Percentiles rank a stretch among this genome's conserved stretches.
Evolutionary conservation across 2,888 invertebrate genomes (phyloP).

Genomic region (Mythimna lalbum): DNA sequence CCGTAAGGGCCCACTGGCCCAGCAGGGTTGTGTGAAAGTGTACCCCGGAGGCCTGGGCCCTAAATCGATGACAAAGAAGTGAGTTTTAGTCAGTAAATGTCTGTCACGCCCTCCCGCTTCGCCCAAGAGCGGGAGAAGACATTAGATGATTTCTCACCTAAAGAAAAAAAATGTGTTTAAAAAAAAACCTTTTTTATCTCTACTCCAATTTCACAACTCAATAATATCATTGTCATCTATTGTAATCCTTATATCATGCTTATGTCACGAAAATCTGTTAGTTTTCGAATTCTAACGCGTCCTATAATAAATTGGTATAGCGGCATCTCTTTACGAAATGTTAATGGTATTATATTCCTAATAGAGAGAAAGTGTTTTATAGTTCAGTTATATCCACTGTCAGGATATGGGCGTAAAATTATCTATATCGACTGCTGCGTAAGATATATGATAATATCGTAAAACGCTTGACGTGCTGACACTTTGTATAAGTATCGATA

Average conservation of each 20-base stretch:
- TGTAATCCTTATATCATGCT: neutral
- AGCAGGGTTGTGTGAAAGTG: too few relatives aligned
- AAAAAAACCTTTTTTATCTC: neutral
- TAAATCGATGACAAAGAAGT: too few relatives aligned
- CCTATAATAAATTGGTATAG: conserved; percentile 27
- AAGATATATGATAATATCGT: conserved; percentile 36
- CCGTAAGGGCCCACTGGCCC: too few relatives aligned
- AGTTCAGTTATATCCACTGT: conserved; percentile 18
- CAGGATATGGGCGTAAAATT: conserved; percentile 49
- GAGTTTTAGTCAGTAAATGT: too few relatives aligned
- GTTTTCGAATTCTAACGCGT: conserved; percentile 14
- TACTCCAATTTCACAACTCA: conserved; percentile 16
- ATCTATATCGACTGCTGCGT: conserved; percentile 30
- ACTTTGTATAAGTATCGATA: too few relatives aligned
- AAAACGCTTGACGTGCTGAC: conserved; percentile 42
- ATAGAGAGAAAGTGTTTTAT: conserved; percentile 50
- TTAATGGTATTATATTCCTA: conserved; percentile 25
- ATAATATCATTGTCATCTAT: conserved; percentile 12
- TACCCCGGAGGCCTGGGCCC: too few relatives aligned
- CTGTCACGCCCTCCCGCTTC: too few relatives aligned
- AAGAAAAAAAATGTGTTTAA: too few relatives aligned
- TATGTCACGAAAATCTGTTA: conserved; percentile 5
- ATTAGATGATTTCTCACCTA: too few relatives aligned
- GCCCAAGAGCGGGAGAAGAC: too few relatives aligned
- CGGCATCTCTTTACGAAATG: conserved; percentile 17